Base-by-base conservation (phyloP, 2,797 vertebrate species). In the Callimico goeldii region DNA sequence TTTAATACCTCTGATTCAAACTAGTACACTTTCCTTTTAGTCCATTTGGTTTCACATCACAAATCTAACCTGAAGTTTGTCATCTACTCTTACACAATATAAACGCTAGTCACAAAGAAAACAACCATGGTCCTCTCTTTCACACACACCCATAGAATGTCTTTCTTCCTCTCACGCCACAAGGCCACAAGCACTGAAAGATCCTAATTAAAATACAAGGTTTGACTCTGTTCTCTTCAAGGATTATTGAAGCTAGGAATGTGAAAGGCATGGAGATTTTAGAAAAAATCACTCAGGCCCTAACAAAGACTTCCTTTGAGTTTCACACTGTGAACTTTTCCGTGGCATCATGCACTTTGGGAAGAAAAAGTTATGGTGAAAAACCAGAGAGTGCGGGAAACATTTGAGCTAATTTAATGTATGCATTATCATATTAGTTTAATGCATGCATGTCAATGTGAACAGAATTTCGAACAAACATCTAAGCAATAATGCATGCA, bases 381-480 rank as follows among this genome's bases (percentile, higher is more conserved):
- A 98, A 97, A 89, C 89, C 95, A 97, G 96, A 97, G 97, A 98
- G 98, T 93, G 96, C 84, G 96, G 97, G 97, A 96, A 97, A 98
- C 96, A 93, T 88, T 97, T 94, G 97, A 98, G 96, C 70, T 58
- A 93, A 86, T 98, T 98, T 98, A 96, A 97, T 90, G 5, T 11
- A 26, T 46, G n/a, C 28, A 5, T 28, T 15, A 5, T 24, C 39
- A 80, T 13, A 92, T 81, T 57, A 97, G 84, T 98, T 98, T 98
- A 97, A 97, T 90, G 83, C 96, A 93, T 90, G 97, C 92, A 97
- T 4, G 83, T 97, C 96, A 98, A 80, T 92, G 93, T 96, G 97
- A 98, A 98, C 95, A 98, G 97, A 98, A 97, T 98, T 98, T 98
- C 88, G 97, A 97, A 97, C 89, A 98, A 98, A 98, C 90, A 97